These are phyloP conservation scores for Chromis chromis DNA, from an alignment of 2,797 vertebrate genomes.

Conservation along the genomic window DNA sequence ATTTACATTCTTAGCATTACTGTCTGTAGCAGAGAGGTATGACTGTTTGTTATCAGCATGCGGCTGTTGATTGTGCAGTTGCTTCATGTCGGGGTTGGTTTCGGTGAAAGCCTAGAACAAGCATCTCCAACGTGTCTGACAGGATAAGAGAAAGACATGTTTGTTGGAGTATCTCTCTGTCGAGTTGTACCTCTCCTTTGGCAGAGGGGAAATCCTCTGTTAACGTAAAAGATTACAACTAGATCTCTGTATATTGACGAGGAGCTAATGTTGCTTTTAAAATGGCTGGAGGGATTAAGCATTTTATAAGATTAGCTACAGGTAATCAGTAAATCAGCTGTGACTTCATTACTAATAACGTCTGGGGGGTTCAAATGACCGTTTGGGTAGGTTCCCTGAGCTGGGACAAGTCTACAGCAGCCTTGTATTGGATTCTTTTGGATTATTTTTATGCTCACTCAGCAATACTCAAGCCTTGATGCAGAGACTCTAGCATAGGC, in stretches of 20 bases:
- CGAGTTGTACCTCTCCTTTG: background rate
- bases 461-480: background rate
- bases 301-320: slow-evolving; percentile 71
- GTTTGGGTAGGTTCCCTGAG: slow-evolving; percentile 18
- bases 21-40: slow-evolving; percentile 35
- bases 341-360: slow-evolving; percentile 45
- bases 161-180: background rate
- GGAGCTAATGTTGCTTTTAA: slow-evolving; percentile 47
- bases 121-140: background rate
- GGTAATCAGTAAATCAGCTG: slow-evolving; percentile 63
- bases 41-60: slow-evolving; percentile 13
- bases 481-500: background rate
- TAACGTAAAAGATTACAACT: slow-evolving; percentile 44
- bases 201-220: slow-evolving; percentile 22
- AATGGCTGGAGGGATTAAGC: slow-evolving; percentile 59
- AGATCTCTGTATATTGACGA: slow-evolving; percentile 43
- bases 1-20: slow-evolving; percentile 74
- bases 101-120: slow-evolving; percentile 31
- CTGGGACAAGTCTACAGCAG: background rate
- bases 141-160: background rate
- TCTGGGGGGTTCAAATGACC: slow-evolving; percentile 22
- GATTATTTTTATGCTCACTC: slow-evolving; percentile 12
- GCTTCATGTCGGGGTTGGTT: slow-evolving; percentile 2
- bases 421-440: background rate
- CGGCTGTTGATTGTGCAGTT: slow-evolving; percentile 11